Base-by-base conservation (phyloP, 2,113 vertebrate species). In the Merops nubicus region DNA sequence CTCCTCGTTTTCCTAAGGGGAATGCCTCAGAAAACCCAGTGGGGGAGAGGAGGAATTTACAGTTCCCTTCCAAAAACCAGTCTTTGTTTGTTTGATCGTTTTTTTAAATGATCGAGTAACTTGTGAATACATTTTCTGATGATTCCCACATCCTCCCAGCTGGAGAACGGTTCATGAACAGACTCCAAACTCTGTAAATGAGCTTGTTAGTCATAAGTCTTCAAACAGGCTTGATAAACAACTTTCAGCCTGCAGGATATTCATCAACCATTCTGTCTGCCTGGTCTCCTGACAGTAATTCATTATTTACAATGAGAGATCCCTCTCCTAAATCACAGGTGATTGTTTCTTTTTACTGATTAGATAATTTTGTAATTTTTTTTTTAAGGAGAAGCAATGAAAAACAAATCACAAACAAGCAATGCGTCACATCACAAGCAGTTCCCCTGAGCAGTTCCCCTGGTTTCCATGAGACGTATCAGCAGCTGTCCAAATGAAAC, bases 61-160 rank as follows among this genome's bases (percentile, higher is more conserved):
- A 78, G 93, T 47, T 96, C 91, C 47, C 80, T 93, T 96, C 95
- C 94, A 97, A 91, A 96, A 90, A 33, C 33, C 80, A 93, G 86
- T 8, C 94, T 93, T 90, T 96, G 80, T 97, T 96, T 94, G 94
- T 96, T 95, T 93, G 96, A 96, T 96, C 25, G 1, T 64, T 70
- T 93, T 90, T 93, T 96, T 84, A 47, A 93, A 96, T 70, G 95
- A 97, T 96, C 93, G 28, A 96, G 94, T 95, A 97, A 96, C 96
- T 96, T 95, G 95, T 92, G 95, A 97, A 96, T 96, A 93, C 95
- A 92, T 96, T 97, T 96, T 96, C 96, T 96, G 94, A 97, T 96
- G 96, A 96, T 96, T 97, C 95, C 94, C 95, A 97, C 96, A 97
- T 97, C 95, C 96, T 97, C 96, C 94, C 96, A 96, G 96, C 96